phyloP scores from a whole-genome alignment of 2,113 vertebrate genomes.

The Ctenomys sociabilis region DNA sequence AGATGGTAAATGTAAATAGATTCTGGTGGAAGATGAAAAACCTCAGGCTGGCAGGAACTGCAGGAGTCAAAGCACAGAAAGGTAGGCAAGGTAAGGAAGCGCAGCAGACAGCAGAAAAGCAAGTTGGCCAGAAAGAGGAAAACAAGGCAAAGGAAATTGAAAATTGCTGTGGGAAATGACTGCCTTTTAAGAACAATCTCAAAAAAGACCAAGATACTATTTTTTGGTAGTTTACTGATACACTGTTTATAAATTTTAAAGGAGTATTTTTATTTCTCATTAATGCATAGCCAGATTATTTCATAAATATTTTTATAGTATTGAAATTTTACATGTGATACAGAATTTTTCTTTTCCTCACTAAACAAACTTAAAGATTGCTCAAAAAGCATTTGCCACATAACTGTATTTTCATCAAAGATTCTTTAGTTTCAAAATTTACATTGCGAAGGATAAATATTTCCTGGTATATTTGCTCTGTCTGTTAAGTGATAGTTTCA shows the following conservation, averaged over 20 bases:
- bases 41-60: not conserved
- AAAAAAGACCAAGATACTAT: not conserved
- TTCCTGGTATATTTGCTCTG: not conserved
- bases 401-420: slow-evolving; percentile 9
- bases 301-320: not conserved
- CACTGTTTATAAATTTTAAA: not conserved
- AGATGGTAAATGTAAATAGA: not conserved
- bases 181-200: not conserved
- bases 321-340: not conserved
- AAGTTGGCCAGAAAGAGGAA: not conserved
- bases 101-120: not conserved
- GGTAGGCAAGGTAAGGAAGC: not conserved
- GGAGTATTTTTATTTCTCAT: not conserved
- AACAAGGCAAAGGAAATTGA: not conserved
- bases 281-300: not conserved
- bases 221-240: not conserved
- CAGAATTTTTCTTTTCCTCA: not conserved
- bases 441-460: not conserved
- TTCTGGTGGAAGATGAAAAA: slow-evolving; percentile 1
- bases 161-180: not conserved
- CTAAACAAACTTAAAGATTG: not conserved
- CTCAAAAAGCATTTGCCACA: not conserved
- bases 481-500: not conserved
- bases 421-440: not conserved
- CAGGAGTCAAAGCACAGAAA: not conserved